Conservation (phyloP, 2,888 invertebrate genomes). For the Nasonia oneida region DNA sequence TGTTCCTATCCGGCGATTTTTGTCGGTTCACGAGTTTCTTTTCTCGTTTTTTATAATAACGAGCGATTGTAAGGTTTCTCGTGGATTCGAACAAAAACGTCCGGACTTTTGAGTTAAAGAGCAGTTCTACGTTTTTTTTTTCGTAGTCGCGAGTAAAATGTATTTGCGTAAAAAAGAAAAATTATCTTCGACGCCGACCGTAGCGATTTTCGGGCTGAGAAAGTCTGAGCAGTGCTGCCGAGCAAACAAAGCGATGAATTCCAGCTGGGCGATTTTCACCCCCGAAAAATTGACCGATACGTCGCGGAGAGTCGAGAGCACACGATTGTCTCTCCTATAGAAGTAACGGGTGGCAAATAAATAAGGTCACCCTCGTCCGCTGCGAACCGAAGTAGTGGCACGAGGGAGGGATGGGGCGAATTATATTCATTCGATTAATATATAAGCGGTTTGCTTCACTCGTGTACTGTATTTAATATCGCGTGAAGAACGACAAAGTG, state of each 20-base stretch:
- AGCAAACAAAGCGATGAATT: conserved; percentile 78
- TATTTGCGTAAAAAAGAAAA: background rate
- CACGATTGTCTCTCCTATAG: conserved; percentile 53
- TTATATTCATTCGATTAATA: conserved; percentile 49
- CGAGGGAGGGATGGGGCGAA: background rate
- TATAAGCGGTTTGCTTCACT: conserved; percentile 30
- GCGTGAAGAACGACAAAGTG: too few species aligned
- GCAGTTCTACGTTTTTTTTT: too few species aligned
- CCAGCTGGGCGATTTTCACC: conserved; percentile 75
- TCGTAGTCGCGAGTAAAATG: background rate
- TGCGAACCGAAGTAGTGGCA: background rate
- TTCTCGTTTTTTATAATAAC: background rate
- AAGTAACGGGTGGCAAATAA: conserved; percentile 72
- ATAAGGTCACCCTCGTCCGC: conserved; percentile 68
- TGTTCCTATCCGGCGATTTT: background rate
- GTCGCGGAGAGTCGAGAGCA: conserved; percentile 66
- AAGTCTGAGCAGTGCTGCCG: conserved; percentile 59
- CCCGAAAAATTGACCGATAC: conserved; percentile 76
- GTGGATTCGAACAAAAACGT: too few species aligned
- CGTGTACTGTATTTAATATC: conserved; percentile 6
- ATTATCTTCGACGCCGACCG: background rate
- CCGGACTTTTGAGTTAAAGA: too few species aligned
- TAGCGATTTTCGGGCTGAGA: conserved; percentile 64
- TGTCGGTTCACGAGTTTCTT: background rate
- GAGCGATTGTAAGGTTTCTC: too few species aligned